Conservation (phyloP, 2,797 vertebrate species). For the Sebastes jordani region DNA sequence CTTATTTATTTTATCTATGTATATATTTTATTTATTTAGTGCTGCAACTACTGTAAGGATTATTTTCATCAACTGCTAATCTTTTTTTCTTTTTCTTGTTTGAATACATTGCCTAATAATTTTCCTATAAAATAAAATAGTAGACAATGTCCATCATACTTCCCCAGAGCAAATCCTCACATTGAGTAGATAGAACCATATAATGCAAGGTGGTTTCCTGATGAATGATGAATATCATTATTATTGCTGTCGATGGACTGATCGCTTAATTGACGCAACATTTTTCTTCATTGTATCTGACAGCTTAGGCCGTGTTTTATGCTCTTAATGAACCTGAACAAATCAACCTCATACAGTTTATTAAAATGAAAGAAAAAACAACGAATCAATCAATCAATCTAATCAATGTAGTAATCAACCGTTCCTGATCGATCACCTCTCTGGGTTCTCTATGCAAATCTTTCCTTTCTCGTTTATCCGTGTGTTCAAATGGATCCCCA, state of each 20-base stretch:
- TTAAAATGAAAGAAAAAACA: not conserved
- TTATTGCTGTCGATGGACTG: not conserved
- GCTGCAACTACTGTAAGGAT: not conserved
- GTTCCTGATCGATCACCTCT: slow-evolving; percentile 16
- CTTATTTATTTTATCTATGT: not conserved
- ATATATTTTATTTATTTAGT: not conserved
- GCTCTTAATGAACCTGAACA: not conserved
- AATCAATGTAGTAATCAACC: not conserved
- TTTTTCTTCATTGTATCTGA: not conserved
- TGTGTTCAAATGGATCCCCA: slow-evolving; percentile 58
- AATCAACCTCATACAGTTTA: not conserved
- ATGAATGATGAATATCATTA: not conserved
- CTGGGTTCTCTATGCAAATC: slow-evolving; percentile 41
- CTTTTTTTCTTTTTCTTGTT: not conserved
- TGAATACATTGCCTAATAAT: not conserved
- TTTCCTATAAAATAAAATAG: not conserved
- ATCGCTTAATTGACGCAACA: not conserved
- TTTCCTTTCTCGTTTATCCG: slow-evolving; percentile 39
- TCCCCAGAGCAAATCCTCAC: not conserved
- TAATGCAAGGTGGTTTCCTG: not conserved
- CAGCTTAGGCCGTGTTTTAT: not conserved
- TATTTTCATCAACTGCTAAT: not conserved
- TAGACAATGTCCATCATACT: not conserved
- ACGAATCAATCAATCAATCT: not conserved
- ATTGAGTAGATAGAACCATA: not conserved